Evolutionary conservation across 2,888 invertebrate species (phyloP).

Genomic region (Himalopsyche kuldschensis): DNA sequence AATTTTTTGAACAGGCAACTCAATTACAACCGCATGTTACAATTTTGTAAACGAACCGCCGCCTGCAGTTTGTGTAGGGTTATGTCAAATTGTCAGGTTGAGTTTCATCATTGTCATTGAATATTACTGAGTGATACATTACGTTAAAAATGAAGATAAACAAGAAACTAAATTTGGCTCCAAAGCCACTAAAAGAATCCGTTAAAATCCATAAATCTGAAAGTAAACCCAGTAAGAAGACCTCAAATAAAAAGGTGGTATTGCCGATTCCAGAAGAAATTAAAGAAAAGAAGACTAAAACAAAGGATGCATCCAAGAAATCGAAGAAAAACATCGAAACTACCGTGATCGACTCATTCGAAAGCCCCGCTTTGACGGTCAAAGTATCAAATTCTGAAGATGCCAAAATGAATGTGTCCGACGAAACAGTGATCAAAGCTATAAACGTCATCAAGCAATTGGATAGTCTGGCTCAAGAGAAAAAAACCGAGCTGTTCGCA

Average conservation of each 20-base stretch:
- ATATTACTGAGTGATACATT: background rate
- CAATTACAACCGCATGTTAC: background rate
- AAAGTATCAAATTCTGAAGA: background rate
- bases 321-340: background rate
- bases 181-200: background rate
- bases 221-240: background rate
- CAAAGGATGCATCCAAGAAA: background rate
- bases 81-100: background rate
- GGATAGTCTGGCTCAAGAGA: constrained; percentile 43
- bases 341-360: background rate
- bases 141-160: background rate
- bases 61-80: background rate
- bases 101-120: background rate
- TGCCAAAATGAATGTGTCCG: constrained; percentile 17
- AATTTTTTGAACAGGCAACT: background rate
- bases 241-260: background rate
- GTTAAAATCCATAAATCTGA: background rate
- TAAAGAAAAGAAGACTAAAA: background rate
- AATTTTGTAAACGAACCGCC: background rate
- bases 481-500: constrained; percentile 55
- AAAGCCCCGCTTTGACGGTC: background rate
- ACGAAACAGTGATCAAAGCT: constrained; percentile 40
- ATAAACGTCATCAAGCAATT: constrained; percentile 47
- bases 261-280: background rate
- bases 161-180: background rate